Base-by-base conservation (phyloP, 2,888 invertebrate genomes). In the Agrenia bidenticulata region DNA sequence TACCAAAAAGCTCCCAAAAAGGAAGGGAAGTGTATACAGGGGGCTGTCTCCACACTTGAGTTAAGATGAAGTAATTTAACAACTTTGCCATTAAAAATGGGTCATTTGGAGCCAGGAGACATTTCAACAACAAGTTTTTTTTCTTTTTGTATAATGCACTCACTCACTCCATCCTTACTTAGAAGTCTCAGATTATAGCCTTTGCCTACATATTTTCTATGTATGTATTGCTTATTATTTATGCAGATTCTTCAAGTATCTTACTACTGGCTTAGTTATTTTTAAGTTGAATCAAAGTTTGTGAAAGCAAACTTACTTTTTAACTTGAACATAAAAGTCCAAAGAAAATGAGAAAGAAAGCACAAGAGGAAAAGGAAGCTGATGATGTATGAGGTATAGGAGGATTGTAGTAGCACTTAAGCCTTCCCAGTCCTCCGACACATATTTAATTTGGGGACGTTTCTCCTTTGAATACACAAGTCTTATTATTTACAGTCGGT, bases 41-140 rank as follows among this genome's bases (percentile, higher is more conserved):
- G 51, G 19, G 51, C 32, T 32, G 55, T 11, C 55, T 55, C 23
- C 27, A 26, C n/a, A 5, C 17, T 23, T 55, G 21, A 57, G 37
- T 41, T 57, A 57, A 57, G 57, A 57, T n/a, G 39, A 21, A 57
- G 41, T 57, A 39, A 57, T 37, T 57, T 57, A 57, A 57, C 57
- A 57, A 57, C 57, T 57, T 57, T 57, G 23, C 57, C 41, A 57
- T 57, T 57, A 39, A 57, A 57, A 57, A 57, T 55, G 37, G 55
- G 55, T 55, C 37, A 55, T 55, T 55, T 32, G n/a, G 45, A 45
- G 19, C 45, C 19, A 45, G 45, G 45, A 45, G 45, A 45, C 45
- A 45, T 45, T 32, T 55, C 55, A n/a, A 55, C 55, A 55, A 55
- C 55, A 55, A 55, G 32, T 55, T 55, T 55, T 15, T 32, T 26